Conservation (phyloP, 1,140 invertebrate genomes). For the Drosophila arawakana region DNA sequence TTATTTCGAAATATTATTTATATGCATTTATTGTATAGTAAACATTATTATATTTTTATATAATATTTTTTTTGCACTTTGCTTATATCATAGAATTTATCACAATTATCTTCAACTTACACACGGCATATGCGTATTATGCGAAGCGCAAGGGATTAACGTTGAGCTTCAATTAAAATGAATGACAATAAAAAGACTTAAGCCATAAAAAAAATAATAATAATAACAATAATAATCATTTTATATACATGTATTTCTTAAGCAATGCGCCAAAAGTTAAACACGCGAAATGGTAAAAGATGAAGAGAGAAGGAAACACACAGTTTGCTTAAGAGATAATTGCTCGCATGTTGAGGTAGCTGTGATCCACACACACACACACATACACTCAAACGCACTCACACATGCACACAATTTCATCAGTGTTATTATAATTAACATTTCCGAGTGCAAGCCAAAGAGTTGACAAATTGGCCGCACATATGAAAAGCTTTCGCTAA, state of each 20-base stretch:
- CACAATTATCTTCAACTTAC: not conserved
- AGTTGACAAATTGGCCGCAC: conserved; percentile 16
- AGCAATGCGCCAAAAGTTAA: conserved; percentile 10
- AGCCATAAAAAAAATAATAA: conserved; percentile 1
- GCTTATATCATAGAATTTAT: not conserved
- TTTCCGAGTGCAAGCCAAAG: conserved; percentile 26
- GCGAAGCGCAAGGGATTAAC: conserved; percentile 20
- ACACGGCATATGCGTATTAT: conserved; percentile 17
- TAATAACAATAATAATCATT: not conserved
- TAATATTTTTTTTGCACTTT: too few species aligned
- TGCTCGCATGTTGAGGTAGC: conserved; percentile 36
- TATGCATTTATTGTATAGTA: too few species aligned
- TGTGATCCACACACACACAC: not conserved
- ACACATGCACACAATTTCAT: not conserved
- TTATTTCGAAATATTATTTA: too few species aligned
- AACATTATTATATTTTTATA: too few species aligned
- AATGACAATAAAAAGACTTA: conserved; percentile 20
- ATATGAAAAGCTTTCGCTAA: conserved; percentile 12
- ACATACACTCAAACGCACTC: not conserved
- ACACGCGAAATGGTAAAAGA: not conserved
- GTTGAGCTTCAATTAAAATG: conserved; percentile 34
- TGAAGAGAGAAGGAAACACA: not conserved
- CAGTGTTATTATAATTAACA: conserved; percentile 18
- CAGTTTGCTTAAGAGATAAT: conserved; percentile 10
- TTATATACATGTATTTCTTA: not conserved